Percentiles rank a stretch among this genome's conserved stretches.
Conservation (phyloP, 2,113 vertebrate genomes). For the Euleptes europaea region DNA sequence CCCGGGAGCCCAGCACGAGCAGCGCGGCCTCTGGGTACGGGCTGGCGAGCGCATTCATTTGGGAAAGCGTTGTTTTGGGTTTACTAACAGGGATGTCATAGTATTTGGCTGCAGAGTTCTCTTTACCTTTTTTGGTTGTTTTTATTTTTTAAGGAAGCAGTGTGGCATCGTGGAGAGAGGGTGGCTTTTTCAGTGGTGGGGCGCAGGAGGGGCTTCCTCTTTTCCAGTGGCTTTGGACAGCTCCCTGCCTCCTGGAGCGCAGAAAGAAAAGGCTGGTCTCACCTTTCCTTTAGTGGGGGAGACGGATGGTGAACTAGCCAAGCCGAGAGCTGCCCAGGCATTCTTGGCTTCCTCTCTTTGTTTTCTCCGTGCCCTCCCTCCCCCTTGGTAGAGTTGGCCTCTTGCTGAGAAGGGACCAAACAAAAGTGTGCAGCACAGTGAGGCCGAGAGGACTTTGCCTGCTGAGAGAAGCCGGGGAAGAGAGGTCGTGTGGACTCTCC, state of each 20-base stretch:
- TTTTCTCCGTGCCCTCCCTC: neutral
- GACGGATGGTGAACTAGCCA: neutral
- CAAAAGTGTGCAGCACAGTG: constrained; percentile 47
- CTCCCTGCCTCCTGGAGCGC: neutral
- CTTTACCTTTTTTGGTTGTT: constrained; percentile 39
- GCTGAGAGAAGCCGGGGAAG: constrained; percentile 37
- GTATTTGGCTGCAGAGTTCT: constrained; percentile 79
- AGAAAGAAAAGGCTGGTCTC: neutral
- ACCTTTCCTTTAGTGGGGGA: neutral
- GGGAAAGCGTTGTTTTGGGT: constrained; percentile 81
- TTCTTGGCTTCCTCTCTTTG: neutral
- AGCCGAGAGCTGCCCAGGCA: too few species aligned
- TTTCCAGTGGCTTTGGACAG: neutral
- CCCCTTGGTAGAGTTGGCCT: constrained; percentile 45
- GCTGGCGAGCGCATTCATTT: constrained; percentile 79
- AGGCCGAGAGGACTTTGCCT: constrained; percentile 41
- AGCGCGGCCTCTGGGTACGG: constrained; percentile 75
- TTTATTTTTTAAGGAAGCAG: constrained; percentile 59
- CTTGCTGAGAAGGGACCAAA: constrained; percentile 51
- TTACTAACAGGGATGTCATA: constrained; percentile 84
- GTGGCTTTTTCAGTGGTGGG: neutral
- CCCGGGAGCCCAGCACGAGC: constrained; percentile 79
- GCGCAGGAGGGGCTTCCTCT: neutral
- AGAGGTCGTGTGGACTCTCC: neutral
- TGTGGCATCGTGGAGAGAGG: constrained; percentile 10